Evolutionary conservation across 2,113 vertebrate genomes (phyloP).

Genomic region (Pandion haliaetus): DNA sequence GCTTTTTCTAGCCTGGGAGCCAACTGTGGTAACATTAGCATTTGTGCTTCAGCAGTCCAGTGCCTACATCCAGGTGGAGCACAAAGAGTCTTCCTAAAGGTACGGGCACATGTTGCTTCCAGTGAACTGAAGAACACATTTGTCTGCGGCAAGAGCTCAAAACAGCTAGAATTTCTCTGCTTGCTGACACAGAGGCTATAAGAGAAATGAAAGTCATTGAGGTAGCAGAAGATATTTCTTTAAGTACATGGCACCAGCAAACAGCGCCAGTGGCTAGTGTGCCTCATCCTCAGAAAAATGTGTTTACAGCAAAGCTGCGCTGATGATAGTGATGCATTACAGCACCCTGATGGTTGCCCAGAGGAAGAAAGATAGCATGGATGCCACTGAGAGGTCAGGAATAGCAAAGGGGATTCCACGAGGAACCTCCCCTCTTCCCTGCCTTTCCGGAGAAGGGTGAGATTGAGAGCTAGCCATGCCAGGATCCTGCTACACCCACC

Average conservation of each 20-base stretch:
- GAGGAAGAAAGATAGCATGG: not conserved
- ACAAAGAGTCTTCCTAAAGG: not conserved
- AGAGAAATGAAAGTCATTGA: not conserved
- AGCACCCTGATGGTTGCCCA: not conserved
- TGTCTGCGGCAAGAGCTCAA: rapidly evolving
- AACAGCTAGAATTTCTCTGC: not conserved
- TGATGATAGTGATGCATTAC: not conserved
- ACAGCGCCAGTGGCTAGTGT: not conserved
- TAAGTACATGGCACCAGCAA: not conserved
- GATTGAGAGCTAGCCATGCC: not conserved
- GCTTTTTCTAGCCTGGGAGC: not conserved
- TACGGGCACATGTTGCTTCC: rapidly evolving
- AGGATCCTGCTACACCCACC: not conserved
- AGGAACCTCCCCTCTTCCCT: not conserved
- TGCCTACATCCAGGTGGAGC: not conserved
- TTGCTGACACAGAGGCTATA: not conserved
- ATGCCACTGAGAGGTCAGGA: not conserved
- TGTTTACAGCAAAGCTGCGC: not conserved
- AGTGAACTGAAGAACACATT: rapidly evolving
- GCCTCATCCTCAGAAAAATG: not conserved
- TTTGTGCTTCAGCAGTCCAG: not conserved
- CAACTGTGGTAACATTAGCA: not conserved
- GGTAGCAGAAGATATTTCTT: not conserved
- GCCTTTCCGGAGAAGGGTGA: not conserved
- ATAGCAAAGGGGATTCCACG: not conserved